Percentiles rank a stretch among this genome's conserved stretches.
Evolutionary conservation across 2,797 vertebrate species (phyloP).

Genomic region (Syncerus caffer): DNA sequence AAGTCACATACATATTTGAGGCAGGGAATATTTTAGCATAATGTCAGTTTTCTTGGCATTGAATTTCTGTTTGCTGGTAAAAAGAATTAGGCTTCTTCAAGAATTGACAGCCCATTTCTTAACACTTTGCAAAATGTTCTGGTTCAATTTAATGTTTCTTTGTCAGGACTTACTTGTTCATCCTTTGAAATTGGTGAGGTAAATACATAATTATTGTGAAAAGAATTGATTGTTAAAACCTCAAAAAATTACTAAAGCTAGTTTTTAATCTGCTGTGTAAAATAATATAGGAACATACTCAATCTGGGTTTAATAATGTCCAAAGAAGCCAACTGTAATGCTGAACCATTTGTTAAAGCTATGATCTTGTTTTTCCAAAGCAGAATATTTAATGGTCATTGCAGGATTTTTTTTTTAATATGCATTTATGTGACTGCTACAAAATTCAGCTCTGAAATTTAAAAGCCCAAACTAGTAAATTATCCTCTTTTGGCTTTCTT

Average conservation of each 20-base stretch:
- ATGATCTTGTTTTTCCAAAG: constrained; percentile 36
- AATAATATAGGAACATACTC: not conserved
- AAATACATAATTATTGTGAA: not conserved
- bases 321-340: constrained; percentile 30
- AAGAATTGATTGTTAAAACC: constrained; percentile 3
- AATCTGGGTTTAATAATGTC: constrained; percentile 5
- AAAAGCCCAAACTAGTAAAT: constrained; percentile 53
- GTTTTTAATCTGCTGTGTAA: constrained; percentile 6
- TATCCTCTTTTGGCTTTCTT: constrained; percentile 45
- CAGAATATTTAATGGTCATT: constrained; percentile 33
- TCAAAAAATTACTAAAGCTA: not conserved
- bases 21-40: not conserved
- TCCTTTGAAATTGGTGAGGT: not conserved
- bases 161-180: not conserved
- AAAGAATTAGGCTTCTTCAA: constrained; percentile 16
- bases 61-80: constrained; percentile 31
- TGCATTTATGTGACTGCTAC: constrained; percentile 31
- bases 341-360: constrained; percentile 40
- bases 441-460: constrained; percentile 54
- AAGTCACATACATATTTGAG: not conserved
- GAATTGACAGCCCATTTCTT: not conserved
- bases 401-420: constrained; percentile 10
- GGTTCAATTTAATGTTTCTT: constrained; percentile 12
- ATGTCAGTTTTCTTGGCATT: constrained; percentile 11
- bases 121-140: constrained; percentile 27